Percentiles rank a stretch among this genome's conserved stretches.
These are phyloP conservation scores for Mormyrus hasselquistii DNA, from an alignment of 2,797 vertebrate species.

Conservation along the genomic window DNA sequence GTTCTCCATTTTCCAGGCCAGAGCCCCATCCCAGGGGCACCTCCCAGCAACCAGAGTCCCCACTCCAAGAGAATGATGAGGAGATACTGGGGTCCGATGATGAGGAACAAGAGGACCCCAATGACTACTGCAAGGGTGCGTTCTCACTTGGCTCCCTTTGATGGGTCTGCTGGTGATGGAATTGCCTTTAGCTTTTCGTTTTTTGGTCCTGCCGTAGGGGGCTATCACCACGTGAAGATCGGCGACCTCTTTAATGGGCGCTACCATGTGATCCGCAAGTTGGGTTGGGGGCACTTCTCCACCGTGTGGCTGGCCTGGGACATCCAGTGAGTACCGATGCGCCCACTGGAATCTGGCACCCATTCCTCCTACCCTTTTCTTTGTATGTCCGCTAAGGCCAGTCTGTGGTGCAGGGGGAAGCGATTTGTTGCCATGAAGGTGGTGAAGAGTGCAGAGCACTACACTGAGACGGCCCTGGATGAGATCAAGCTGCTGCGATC, in stretches of 20 bases:
- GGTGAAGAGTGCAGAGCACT: slow-evolving; percentile 98
- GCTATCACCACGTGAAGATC: slow-evolving; percentile 94
- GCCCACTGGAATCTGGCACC: background rate
- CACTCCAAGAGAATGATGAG: slow-evolving; percentile 74
- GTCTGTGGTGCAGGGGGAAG: slow-evolving; percentile 68
- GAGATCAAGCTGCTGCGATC: slow-evolving; percentile 92
- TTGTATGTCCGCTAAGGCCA: background rate
- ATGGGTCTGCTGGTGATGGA: background rate
- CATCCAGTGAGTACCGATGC: slow-evolving; percentile 76
- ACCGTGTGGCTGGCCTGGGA: slow-evolving; percentile 98
- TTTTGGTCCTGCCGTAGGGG: slow-evolving; percentile 57
- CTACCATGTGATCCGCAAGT: slow-evolving; percentile 94
- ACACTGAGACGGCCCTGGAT: slow-evolving; percentile 94
- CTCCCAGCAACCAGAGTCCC: slow-evolving; percentile 72
- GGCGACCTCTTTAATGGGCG: slow-evolving; percentile 87
- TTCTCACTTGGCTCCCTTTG: background rate
- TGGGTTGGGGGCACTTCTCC: slow-evolving; percentile 98
- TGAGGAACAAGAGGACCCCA: slow-evolving; percentile 95
- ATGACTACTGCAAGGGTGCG: slow-evolving; percentile 92
- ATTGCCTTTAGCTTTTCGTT: background rate
- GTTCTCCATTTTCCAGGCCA: slow-evolving; percentile 57
- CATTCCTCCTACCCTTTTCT: background rate
- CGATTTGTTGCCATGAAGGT: slow-evolving; percentile 98
- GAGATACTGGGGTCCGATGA: slow-evolving; percentile 95
- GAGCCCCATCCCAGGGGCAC: slow-evolving; percentile 78